Evolutionary conservation across 2,888 invertebrate species (phyloP).

Genomic region (Antitype chi): DNA sequence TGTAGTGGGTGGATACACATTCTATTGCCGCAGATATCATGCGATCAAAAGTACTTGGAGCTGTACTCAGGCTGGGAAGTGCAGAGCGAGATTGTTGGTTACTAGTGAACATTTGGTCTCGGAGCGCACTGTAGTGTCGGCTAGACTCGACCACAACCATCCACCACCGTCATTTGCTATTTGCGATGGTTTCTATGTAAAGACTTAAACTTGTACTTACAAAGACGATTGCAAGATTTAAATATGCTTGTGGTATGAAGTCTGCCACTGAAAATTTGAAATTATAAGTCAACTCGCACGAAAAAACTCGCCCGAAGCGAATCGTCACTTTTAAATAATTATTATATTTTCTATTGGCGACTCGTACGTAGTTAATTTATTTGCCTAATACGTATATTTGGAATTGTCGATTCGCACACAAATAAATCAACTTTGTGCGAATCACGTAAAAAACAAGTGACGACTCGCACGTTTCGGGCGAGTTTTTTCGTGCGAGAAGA

Average conservation of each 20-base stretch:
- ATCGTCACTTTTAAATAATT: too few relatives aligned
- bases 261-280: background rate
- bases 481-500: too few relatives aligned
- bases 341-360: too few relatives aligned
- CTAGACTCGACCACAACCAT: conserved; percentile 47
- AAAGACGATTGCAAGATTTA: background rate
- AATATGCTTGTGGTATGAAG: background rate
- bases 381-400: too few relatives aligned
- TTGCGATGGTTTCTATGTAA: conserved; percentile 26
- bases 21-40: conserved; percentile 35
- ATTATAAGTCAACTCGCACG: too few relatives aligned
- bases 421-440: too few relatives aligned
- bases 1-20: conserved; percentile 37
- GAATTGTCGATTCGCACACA: too few relatives aligned
- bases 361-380: too few relatives aligned
- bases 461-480: too few relatives aligned
- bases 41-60: conserved; percentile 44
- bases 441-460: too few relatives aligned
- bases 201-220: conserved; percentile 11
- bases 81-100: conserved; percentile 41
- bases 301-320: too few relatives aligned
- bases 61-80: conserved; percentile 38
- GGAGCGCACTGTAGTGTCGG: conserved; percentile 17
- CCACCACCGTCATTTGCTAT: conserved; percentile 29
- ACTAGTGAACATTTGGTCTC: background rate